Base-by-base conservation (phyloP, 2,113 vertebrate genomes). In the Hirundichthys speculiger region DNA sequence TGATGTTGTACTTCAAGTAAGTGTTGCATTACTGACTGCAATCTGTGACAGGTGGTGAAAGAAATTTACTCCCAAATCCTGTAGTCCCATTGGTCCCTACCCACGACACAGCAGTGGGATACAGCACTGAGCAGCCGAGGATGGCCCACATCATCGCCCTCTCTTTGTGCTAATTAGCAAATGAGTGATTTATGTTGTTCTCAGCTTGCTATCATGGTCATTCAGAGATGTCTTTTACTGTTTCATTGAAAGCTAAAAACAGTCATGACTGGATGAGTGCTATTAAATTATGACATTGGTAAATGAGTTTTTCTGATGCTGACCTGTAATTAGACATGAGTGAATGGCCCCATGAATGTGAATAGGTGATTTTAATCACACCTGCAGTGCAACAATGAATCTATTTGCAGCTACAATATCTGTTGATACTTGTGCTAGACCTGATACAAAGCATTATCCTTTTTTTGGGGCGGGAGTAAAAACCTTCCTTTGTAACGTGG, bases 201-300 rank as follows among this genome's bases (percentile, higher is more conserved):
- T 74, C 50, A 63, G 34, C 30, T 27, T 76, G 53, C 54, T 52
- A 43, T 55, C 54, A 19, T 66, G 77, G 67, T 62, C 61, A 48
- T 65, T 91, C 74, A 84, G 80, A 68, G 46, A 82, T 62, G 65
- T 76, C 68, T 85, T 73, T 84, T 57, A 18, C 41, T 47, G 21
- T 43, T 75, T 76, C 42, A 61, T 64, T 60, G 53, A 61, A 19
- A 65, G 45, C 73, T 81, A 59, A 73, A 24, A 34, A 59, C 20
- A 52, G 47, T 42, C 13, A 47, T 5, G 9, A 67, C 55, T 53
- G 53, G 18, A 53, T 43, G 5, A 49, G 46, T 59, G 20, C 16
- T 20, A 11, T 63, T 53, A 45, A 61, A 53, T 18, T 40, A 40
- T 34, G n/a, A 12, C 19, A 18, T 22, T n/a, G 24, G 25, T 7